Base-by-base conservation (phyloP, 2,888 invertebrate genomes). In the Cyrtodaria siliqua region DNA sequence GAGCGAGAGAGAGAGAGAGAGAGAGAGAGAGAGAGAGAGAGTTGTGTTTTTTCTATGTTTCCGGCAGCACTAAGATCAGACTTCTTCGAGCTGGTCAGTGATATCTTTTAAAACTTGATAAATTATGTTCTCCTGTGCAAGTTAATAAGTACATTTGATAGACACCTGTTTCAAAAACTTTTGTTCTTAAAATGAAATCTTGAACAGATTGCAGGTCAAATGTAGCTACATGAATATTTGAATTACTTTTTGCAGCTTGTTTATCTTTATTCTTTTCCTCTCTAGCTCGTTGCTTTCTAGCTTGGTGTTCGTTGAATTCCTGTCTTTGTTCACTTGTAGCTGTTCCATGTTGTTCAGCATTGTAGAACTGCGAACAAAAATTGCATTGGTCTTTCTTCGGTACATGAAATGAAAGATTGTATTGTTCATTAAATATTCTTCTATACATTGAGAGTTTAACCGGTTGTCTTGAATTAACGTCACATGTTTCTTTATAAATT, bases 381-480 rank as follows among this genome's bases (percentile, higher is more conserved):
- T 61, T 59, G 42, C 72, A 80, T 57, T 76, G 76, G 40, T 76
- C 76, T 33, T 80, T 80, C 47, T 76, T 79, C 42, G 79, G 74
- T 52, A 69, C 47, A 52, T 74, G 74, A 26, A 76, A 80, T 24
- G 69, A 76, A 8, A 66, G 63, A 33, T 80, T 76, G 27, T 57
- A 76, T 29, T 78, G 42, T 40, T 59, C 52, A 55, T 64, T 64
- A 33, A 73, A 78, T 14, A 60, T 26, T 14, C 53, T 18, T 50
- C 76, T 52, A 47, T 76, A 75, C 18, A 18, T 56, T n/a, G 57
- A 27, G 14, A 27, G 14, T 20, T 26, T 63, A 1, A 73, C 77
- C 12, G 49, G 42, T 49, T 67, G 18, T n/a, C 16, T 23, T 23
- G 38, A 49, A n/a, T 33, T 33, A 29, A 27, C 26, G 53, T 47